These are phyloP conservation scores for Macrocentrus cingulum DNA, from an alignment of 1,140 invertebrate genomes.

Conservation along the genomic window DNA sequence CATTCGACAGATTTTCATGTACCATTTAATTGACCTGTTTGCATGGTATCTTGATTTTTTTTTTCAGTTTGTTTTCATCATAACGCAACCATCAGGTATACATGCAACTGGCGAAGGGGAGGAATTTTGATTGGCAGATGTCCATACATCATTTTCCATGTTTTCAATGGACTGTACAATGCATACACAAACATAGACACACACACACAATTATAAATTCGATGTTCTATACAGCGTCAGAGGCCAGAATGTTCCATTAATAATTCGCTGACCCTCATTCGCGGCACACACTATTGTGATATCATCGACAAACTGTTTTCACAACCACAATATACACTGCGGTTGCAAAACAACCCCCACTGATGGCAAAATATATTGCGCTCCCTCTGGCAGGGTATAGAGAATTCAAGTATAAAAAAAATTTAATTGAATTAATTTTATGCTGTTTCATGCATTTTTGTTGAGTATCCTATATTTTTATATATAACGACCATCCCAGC, in stretches of 20 bases:
- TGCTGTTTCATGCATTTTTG: no score
- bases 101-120: background rate
- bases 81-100: background rate
- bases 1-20: background rate
- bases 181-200: no score
- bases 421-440: no score
- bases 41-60: background rate
- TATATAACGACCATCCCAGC: no score
- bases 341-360: constrained; percentile 30
- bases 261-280: constrained; percentile 29
- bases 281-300: constrained; percentile 28
- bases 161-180: constrained; percentile 31
- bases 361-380: no score
- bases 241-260: constrained; percentile 28
- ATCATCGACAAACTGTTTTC: constrained; percentile 30
- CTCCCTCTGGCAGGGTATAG: no score
- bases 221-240: constrained; percentile 27
- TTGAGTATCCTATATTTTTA: no score
- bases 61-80: background rate
- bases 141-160: constrained; percentile 37
- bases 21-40: background rate
- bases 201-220: no score
- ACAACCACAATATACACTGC: constrained; percentile 2
- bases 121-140: constrained; percentile 28
- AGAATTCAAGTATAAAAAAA: no score